Base-by-base conservation (phyloP, 2,797 vertebrate species). In the Alosa sapidissima region DNA sequence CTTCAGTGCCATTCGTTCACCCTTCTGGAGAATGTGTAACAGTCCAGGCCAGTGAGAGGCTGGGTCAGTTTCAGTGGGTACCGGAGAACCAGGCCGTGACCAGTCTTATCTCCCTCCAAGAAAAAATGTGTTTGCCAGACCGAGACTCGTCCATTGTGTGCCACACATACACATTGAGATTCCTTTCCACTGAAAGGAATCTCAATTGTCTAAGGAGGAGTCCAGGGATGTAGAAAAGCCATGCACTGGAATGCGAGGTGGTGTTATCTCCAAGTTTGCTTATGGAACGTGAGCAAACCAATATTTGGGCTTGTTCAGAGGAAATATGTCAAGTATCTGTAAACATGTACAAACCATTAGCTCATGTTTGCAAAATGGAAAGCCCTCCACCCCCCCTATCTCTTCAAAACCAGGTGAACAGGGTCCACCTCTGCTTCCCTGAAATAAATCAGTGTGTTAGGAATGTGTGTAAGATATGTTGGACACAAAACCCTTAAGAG, bases 241-340 rank as follows among this genome's bases (percentile, higher is more conserved):
- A 78, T 78, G 72, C 41, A 5, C 16, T 78, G 72, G 72, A 41
- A 78, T 78, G 36, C 41, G 36, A 78, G 72, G 72, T 47, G 41
- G n/a, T 16, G 19, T 45, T 78, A 78, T 78, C 72, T 45, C 41
- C 13, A 3, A 45, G 72, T 78, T 8, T 45, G 72, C 72, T 36
- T 8, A 78, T 78, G 72, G 72, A 78, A 47, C 19, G 16, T 16
- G 19, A 0, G 7, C 16, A 36, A 75, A 45, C 72, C 72, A 78
- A 78, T 78, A 78, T 78, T 78, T 78, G 72, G 41, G 16, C 72
- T 19, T 47, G 41, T 78, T 16, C 72, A 45, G 36, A 19, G 72
- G 72, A 78, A 78, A 78, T 78, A 78, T 45, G 41, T 78, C 16
- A 78, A 78, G 72, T 78, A 47, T 78, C 72, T 78, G 72, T 47